phyloP scores from a whole-genome alignment of 1,140 invertebrate genomes.

The Zaprionus tsacasi region DNA sequence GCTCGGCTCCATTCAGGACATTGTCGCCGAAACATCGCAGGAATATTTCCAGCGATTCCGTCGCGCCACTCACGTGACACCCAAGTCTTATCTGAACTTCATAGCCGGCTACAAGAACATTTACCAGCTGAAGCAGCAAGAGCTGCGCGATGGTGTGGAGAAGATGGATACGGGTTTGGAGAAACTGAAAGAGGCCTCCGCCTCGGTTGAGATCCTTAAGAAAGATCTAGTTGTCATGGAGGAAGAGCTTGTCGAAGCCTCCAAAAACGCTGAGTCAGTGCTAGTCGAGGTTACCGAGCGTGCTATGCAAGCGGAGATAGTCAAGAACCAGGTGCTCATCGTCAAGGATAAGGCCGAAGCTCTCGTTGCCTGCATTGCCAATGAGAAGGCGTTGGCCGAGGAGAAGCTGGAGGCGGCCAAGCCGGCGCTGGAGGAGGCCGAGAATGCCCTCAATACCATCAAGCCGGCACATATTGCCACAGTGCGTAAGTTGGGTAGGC shows the following conservation, averaged over 20 bases:
- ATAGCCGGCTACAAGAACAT: conserved; percentile 97
- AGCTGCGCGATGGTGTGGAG: conserved; percentile 94
- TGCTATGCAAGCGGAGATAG: conserved; percentile 96
- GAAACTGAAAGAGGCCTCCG: conserved; percentile 97
- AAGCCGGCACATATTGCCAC: conserved; percentile 98
- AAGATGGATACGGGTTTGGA: conserved; percentile 97
- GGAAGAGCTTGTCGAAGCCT: conserved; percentile 94
- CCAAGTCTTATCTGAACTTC: conserved; percentile 98
- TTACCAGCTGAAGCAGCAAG: conserved; percentile 94
- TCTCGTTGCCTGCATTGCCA: conserved; percentile 94
- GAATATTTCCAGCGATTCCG: conserved; percentile 98
- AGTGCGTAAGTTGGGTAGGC: conserved; percentile 96
- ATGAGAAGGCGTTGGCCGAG: conserved; percentile 96
- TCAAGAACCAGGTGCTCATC: conserved; percentile 97
- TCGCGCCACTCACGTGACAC: conserved; percentile 97
- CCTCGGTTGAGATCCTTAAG: conserved; percentile 95
- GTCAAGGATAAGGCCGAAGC: conserved; percentile 98
- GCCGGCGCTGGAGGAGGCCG: conserved; percentile 96
- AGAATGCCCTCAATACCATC: conserved; percentile 97
- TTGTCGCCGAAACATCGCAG: conserved; percentile 93
- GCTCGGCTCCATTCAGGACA: conserved; percentile 96
- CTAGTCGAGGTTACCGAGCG: conserved; percentile 94
- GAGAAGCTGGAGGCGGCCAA: conserved; percentile 94
- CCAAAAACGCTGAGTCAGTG: conserved; percentile 94
- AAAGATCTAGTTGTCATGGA: conserved; percentile 97